Evolutionary conservation across 2,797 vertebrate species (phyloP), one percentile per base, ranked within the genome.

Genomic region (Notamacropus eugenii): DNA sequence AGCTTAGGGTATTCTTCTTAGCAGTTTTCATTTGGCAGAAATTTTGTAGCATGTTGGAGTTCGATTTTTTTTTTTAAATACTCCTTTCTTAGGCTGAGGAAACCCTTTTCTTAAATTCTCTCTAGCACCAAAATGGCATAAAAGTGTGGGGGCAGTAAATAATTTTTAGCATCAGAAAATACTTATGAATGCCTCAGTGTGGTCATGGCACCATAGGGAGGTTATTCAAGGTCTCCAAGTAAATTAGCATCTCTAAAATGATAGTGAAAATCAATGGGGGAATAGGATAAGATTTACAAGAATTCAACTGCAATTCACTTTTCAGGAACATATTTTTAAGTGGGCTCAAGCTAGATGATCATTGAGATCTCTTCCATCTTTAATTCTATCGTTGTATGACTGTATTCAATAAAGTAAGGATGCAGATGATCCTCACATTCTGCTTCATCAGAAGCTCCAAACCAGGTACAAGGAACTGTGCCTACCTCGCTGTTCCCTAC

Each of bases 21-120:
- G 34, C 59, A 92, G 28, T 96, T 95, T 90, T 96, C 97, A 92
- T 93, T 94, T 93, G 54, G 82, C 95, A 97, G 82, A 54, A 50
- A 94, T 1, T 0, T 92, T 93, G 96, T 94, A 52, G 74, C 40
- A 54, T 90, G 93, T 94, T 96, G 96, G 93, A 59, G 67, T 50
- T 97, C 94, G 91, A 82, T 22, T 24, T 46, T 46, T 34, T 95
- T 91, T 62, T 92, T 31, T 94, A 90, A 58, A 12, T 0, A 0
- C 94, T 55, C 29, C 90, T 97, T 97, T 97, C 97, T 97, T 96
- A 87, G 74, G 22, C 40, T 50, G 10, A 50, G 40, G 3, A 27
- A 46, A 82, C 6, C n/a, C 6, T 2, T 67, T 67, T n/a, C 40
- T 82, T 82, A 82, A 46, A 82, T 87, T 24, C 40, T 87, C 74